A percentile compares a stretch with the other conserved stretches of the same genome.
Conservation (phyloP, 2,888 invertebrate species). For the Plebejus anna region DNA sequence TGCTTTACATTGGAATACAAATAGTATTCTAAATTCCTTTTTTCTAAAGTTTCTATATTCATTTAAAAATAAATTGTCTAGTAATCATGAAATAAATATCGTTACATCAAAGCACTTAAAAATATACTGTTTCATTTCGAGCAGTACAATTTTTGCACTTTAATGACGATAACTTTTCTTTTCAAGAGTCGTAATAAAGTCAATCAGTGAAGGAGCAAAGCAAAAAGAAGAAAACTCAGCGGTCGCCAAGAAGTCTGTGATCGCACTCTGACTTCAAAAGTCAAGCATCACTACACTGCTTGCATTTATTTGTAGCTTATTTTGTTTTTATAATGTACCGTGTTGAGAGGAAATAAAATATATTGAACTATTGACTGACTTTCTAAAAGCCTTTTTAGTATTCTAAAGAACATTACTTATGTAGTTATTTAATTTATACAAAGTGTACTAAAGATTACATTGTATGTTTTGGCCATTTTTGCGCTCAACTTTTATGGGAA, state of each 20-base stretch:
- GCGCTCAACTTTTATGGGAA: no score
- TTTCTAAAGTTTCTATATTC: background rate
- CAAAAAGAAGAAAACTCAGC: background rate
- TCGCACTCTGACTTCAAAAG: slow-evolving; percentile 7
- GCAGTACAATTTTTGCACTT: background rate
- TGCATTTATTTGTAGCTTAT: slow-evolving; percentile 3
- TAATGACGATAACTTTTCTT: slow-evolving; percentile 12
- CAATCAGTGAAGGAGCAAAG: slow-evolving; percentile 5
- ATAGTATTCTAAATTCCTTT: background rate
- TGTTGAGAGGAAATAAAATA: background rate
- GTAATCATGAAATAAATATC: background rate
- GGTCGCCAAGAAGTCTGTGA: slow-evolving; percentile 9
- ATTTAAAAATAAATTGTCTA: background rate
- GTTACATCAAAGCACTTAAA: background rate
- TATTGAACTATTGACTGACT: background rate
- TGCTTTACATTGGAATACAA: background rate
- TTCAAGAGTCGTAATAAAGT: slow-evolving; percentile 11
- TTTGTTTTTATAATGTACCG: background rate
- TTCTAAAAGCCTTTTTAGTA: background rate
- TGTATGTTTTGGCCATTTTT: background rate
- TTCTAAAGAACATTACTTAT: background rate
- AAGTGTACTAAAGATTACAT: background rate
- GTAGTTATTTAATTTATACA: background rate
- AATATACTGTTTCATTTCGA: background rate
- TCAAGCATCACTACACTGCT: background rate